phyloP scores from a whole-genome alignment of 35 echinoderm and acorn worm genomes.

The Diadema setosum region DNA sequence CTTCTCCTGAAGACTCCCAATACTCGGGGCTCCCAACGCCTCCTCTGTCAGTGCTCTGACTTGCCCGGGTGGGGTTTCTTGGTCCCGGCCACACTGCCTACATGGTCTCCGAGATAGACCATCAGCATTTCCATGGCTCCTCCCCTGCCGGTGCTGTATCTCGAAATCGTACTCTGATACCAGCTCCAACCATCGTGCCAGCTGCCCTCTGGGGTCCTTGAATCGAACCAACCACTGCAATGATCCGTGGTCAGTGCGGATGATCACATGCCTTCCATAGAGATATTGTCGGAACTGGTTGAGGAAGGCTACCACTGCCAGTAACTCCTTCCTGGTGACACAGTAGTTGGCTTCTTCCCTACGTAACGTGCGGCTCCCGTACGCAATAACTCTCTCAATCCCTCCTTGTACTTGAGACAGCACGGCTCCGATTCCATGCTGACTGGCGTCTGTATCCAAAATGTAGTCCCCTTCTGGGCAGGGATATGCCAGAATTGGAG shows the following conservation, averaged over 20 bases:
- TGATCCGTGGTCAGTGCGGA: conserved; percentile 32
- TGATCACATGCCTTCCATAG: background rate
- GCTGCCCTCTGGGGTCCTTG: background rate
- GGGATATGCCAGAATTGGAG: background rate
- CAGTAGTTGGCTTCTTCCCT: conserved; percentile 26
- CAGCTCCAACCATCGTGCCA: conserved; percentile 9
- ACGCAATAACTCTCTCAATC: background rate
- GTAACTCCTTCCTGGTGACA: conserved; percentile 26
- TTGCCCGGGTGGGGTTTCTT: background rate
- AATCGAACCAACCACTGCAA: conserved; percentile 14
- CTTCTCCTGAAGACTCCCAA: background rate
- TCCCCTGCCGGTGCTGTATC: conserved; percentile 3
- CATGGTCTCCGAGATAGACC: conserved; percentile 27
- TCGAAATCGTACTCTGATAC: background rate
- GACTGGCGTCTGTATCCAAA: conserved; percentile 33
- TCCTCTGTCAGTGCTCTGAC: background rate
- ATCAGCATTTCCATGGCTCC: conserved; percentile 20
- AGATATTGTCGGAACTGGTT: conserved; percentile 36
- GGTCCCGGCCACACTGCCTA: background rate
- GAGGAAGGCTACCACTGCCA: conserved; percentile 12
- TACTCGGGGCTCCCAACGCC: background rate
- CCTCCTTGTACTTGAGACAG: conserved; percentile 9
- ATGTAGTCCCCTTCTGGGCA: background rate
- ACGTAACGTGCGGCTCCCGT: background rate
- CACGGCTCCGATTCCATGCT: background rate